These are phyloP conservation scores for Acanthacorydalis orientalis DNA, from an alignment of 2,888 invertebrate genomes.

Conservation along the genomic window DNA sequence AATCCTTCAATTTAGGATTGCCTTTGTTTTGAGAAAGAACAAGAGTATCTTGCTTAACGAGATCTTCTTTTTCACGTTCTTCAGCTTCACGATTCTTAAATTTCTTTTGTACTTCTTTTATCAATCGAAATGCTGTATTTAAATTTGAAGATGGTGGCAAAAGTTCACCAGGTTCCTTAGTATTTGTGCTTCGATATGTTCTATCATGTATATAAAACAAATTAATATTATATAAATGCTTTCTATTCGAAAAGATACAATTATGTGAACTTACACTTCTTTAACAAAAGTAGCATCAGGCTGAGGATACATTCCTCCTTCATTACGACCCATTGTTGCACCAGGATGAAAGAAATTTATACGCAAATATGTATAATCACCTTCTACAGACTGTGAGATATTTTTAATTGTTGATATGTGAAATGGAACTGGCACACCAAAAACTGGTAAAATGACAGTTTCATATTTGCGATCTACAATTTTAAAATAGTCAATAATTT, in stretches of 20 bases:
- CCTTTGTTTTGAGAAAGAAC: slow-evolving; percentile 89
- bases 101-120: slow-evolving; percentile 94
- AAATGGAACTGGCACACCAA: slow-evolving; percentile 91
- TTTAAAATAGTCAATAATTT: slow-evolving; percentile 4
- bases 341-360: slow-evolving; percentile 99
- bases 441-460: slow-evolving; percentile 94
- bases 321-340: slow-evolving; percentile 85
- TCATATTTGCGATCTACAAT: slow-evolving; percentile 84
- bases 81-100: slow-evolving; percentile 97
- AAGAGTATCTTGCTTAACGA: slow-evolving; percentile 95
- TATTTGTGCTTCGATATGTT: slow-evolving; percentile 93
- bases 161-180: slow-evolving; percentile 91
- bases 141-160: slow-evolving; percentile 89
- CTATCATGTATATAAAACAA: slow-evolving; percentile 26
- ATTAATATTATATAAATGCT: not conserved
- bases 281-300: slow-evolving; percentile 96
- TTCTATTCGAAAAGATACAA: not conserved
- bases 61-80: slow-evolving; percentile 94
- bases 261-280: slow-evolving; percentile 62
- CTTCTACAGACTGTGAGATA: slow-evolving; percentile 95
- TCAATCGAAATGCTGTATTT: slow-evolving; percentile 90
- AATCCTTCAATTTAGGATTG: slow-evolving; percentile 92
- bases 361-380: slow-evolving; percentile 94
- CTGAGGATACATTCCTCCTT: slow-evolving; percentile 78
- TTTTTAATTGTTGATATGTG: slow-evolving; percentile 99